A percentile compares a stretch with the other conserved stretches of the same genome.
Conservation (phyloP, 2,888 invertebrate genomes). For the Blastobasis lacticolella region DNA sequence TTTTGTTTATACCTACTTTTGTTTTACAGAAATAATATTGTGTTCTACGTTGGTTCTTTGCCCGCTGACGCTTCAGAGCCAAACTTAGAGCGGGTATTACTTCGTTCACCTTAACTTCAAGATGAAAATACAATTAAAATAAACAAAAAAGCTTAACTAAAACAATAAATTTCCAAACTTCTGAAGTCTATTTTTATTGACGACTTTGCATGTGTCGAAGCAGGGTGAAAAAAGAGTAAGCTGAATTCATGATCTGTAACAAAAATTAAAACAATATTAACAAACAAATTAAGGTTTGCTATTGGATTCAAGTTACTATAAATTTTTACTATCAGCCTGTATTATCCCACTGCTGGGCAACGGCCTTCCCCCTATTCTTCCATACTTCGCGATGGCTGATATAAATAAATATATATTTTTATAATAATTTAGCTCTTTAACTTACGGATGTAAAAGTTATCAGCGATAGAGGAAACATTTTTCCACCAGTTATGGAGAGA, state of each 20-base stretch:
- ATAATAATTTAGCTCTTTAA: slow-evolving; percentile 3
- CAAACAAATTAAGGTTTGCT: background rate
- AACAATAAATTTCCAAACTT: background rate
- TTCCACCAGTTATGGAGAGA: slow-evolving; percentile 40
- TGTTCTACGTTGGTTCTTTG: too few relatives aligned
- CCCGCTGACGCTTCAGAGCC: too few relatives aligned
- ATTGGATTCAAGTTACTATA: too few relatives aligned
- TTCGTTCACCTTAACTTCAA: too few relatives aligned
- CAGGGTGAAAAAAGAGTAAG: slow-evolving; percentile 52
- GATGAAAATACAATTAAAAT: too few relatives aligned
- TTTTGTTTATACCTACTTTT: too few relatives aligned
- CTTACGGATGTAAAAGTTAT: slow-evolving; percentile 50
- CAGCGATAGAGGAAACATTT: slow-evolving; percentile 50
- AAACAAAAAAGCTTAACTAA: too few relatives aligned
- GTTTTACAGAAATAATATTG: too few relatives aligned
- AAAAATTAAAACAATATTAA: slow-evolving; percentile 4
- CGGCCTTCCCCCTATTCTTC: too few relatives aligned
- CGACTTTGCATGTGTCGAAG: slow-evolving; percentile 44
- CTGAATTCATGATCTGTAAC: slow-evolving; percentile 56
- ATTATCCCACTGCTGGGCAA: too few relatives aligned
- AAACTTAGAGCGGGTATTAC: too few relatives aligned
- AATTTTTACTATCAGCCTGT: too few relatives aligned
- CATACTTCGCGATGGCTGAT: background rate
- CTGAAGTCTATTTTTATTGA: slow-evolving; percentile 9
- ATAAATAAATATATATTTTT: background rate